A percentile compares a stretch with the other conserved stretches of the same genome.
Evolutionary conservation across 2,888 invertebrate species (phyloP).

Genomic region (Petrophora chlorosata): DNA sequence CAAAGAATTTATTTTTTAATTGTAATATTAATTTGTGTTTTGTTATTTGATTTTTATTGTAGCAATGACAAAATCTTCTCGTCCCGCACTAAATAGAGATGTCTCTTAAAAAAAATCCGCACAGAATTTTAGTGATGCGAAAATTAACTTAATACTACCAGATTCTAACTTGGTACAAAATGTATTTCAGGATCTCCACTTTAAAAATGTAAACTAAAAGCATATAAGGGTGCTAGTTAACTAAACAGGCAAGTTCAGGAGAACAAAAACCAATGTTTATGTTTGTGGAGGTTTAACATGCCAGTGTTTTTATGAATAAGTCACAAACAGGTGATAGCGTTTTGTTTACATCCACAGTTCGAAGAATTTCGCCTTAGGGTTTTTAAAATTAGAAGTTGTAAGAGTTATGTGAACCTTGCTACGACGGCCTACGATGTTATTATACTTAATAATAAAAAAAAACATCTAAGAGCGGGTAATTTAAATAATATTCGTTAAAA

Average conservation of each 20-base stretch:
- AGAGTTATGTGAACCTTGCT: neutral
- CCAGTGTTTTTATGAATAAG: neutral
- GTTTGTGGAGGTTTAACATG: neutral
- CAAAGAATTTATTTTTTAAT: too few relatives aligned
- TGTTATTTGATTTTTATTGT: too few relatives aligned
- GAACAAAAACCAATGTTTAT: neutral
- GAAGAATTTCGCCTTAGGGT: neutral
- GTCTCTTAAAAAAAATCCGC: too few relatives aligned
- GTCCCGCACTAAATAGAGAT: too few relatives aligned
- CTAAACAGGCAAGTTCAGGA: neutral
- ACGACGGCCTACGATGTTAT: neutral
- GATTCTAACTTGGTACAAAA: too few relatives aligned
- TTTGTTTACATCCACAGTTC: neutral
- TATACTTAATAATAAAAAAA: neutral
- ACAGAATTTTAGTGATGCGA: too few relatives aligned
- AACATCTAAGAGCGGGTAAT: neutral
- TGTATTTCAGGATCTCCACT: neutral
- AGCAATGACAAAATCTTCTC: too few relatives aligned
- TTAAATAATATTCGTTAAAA: slow-evolving; percentile 26
- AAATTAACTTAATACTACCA: too few relatives aligned
- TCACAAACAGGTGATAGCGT: neutral
- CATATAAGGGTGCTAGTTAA: neutral
- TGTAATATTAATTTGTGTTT: too few relatives aligned
- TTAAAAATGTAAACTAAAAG: neutral
- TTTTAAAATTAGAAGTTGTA: neutral